A percentile compares a stretch with the other conserved stretches of the same genome.
Conservation (phyloP, 2,888 invertebrate species). For the Melikaiella ostensackeni region DNA sequence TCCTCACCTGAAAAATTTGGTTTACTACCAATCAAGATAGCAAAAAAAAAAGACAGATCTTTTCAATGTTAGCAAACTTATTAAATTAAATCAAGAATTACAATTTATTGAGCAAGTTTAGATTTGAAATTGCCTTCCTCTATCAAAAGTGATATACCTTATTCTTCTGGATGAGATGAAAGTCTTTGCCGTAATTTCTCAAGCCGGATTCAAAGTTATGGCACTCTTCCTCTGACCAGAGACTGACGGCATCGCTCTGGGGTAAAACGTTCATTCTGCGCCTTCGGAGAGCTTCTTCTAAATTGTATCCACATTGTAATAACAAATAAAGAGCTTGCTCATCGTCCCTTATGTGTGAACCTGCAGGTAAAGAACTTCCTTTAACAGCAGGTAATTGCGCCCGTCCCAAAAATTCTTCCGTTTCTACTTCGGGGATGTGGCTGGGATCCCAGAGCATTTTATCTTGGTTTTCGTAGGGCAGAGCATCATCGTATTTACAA, state of each 20-base stretch:
- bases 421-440: constrained; percentile 84
- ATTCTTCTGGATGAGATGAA: constrained; percentile 94
- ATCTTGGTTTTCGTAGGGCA: constrained; percentile 97
- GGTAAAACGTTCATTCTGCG: constrained; percentile 86
- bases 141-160: constrained; percentile 80
- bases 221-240: constrained; percentile 99
- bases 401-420: constrained; percentile 89
- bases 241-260: constrained; percentile 86
- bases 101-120: background rate
- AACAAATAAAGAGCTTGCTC: constrained; percentile 94
- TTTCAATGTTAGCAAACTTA: constrained; percentile 28
- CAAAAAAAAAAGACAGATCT: constrained; percentile 24
- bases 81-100: background rate
- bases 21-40: constrained; percentile 38
- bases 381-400: constrained; percentile 75
- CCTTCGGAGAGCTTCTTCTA: constrained; percentile 93
- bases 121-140: background rate
- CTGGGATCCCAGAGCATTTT: constrained; percentile 95
- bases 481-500: constrained; percentile 94
- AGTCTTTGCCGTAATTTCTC: constrained; percentile 96
- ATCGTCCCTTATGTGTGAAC: constrained; percentile 90
- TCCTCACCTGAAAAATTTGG: constrained; percentile 82
- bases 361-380: constrained; percentile 82
- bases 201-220: constrained; percentile 97
- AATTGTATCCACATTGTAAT: constrained; percentile 95